Percentiles rank a stretch among this genome's conserved stretches.
Conservation (phyloP, 2,113 vertebrate species). For the Pionites leucogaster region DNA sequence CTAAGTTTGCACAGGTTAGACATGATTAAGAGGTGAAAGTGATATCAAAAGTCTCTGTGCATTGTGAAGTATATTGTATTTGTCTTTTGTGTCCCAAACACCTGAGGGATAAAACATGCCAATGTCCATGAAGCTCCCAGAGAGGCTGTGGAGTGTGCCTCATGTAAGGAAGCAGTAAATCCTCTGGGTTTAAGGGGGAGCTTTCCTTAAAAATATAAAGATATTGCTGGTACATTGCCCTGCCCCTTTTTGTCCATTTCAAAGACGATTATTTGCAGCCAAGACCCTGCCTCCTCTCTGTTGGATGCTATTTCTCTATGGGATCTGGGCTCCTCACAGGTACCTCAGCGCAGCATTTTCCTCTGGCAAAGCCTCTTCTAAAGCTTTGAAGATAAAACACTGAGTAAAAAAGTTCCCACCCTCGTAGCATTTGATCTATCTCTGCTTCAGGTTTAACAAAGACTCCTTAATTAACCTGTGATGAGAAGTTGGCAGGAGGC, state of each 20-base stretch:
- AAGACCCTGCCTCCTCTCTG: rapidly evolving
- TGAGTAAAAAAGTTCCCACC: not conserved
- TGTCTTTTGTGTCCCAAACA: not conserved
- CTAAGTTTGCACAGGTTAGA: not conserved
- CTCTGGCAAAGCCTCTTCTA: not conserved
- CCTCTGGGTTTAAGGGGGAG: not conserved
- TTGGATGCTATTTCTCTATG: rapidly evolving
- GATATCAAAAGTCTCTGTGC: not conserved
- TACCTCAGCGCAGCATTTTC: not conserved
- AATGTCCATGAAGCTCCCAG: not conserved
- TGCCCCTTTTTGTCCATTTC: not conserved
- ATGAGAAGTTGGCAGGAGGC: not conserved
- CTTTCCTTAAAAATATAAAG: not conserved
- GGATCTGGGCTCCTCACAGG: not conserved
- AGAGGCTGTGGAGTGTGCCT: not conserved
- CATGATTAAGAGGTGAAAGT: not conserved
- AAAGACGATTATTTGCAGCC: not conserved
- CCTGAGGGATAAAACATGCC: rapidly evolving
- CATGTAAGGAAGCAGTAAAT: not conserved
- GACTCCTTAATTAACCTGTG: not conserved
- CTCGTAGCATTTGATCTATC: not conserved
- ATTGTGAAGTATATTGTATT: not conserved
- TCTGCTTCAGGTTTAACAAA: not conserved
- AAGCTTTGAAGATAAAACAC: not conserved
- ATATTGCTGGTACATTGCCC: not conserved